Percentiles rank a stretch among this genome's conserved stretches.
phyloP scores from a whole-genome alignment of 2,888 invertebrate species.

The Chloromyia formosa region DNA sequence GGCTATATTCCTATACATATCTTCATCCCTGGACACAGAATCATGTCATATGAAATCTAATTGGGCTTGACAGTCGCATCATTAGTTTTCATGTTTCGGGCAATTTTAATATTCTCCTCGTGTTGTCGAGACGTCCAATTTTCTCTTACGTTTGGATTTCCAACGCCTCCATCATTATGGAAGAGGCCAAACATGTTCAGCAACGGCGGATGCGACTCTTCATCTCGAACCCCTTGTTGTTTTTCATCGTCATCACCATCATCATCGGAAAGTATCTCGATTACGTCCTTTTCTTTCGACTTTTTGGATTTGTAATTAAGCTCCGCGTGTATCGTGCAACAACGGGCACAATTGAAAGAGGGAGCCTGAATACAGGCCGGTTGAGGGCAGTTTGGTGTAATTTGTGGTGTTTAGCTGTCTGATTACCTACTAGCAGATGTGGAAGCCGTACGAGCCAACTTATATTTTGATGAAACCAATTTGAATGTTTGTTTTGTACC shows the following conservation, averaged over 20 bases:
- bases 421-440: not conserved
- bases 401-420: conserved; percentile 6
- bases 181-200: not conserved
- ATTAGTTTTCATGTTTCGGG: conserved; percentile 40
- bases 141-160: not conserved
- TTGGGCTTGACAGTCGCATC: conserved; percentile 39
- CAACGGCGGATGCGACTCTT: not conserved
- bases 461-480: conserved; percentile 15
- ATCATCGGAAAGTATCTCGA: not conserved
- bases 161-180: not conserved
- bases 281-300: not conserved
- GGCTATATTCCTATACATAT: too few species aligned
- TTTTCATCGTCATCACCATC: too few species aligned
- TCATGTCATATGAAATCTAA: conserved; percentile 14
- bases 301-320: conserved; percentile 8
- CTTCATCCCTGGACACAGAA: not conserved
- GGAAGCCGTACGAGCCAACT: not conserved
- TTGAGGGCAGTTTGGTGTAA: not conserved
- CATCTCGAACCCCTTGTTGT: too few species aligned
- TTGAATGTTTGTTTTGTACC: conserved; percentile 20
- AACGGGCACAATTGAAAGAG: not conserved
- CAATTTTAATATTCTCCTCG: conserved; percentile 27
- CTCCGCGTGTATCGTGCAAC: not conserved
- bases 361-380: not conserved
- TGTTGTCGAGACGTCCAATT: not conserved